phyloP scores from a whole-genome alignment of 1,140 invertebrate genomes.

The Oryctes rhinoceros region DNA sequence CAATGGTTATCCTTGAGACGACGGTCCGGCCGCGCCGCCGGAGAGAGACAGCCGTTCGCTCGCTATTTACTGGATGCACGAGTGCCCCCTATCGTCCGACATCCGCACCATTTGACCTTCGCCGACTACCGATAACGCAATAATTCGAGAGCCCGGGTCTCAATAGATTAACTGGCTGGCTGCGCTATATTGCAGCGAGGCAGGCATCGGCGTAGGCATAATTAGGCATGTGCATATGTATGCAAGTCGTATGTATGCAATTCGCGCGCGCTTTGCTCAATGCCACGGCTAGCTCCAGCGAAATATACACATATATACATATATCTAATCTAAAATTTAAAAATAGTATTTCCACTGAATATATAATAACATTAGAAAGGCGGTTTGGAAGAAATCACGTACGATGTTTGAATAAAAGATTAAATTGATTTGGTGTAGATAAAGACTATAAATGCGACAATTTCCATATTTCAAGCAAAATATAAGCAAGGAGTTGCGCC shows the following conservation, averaged over 20 bases:
- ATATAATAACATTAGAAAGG: no score
- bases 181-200: not conserved
- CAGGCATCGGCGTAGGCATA: not conserved
- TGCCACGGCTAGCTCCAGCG: not conserved
- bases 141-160: conserved; percentile 5
- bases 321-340: not conserved
- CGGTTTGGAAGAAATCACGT: no score
- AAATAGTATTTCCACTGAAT: no score
- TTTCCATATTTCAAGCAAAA: no score
- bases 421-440: no score
- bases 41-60: conserved; percentile 1
- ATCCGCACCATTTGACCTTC: conserved; percentile 23
- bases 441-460: no score
- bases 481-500: no score
- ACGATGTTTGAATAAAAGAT: no score
- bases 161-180: conserved; percentile 10
- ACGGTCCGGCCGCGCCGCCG: conserved; percentile 1
- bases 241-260: not conserved
- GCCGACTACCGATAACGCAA: conserved; percentile 28
- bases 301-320: not conserved
- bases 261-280: not conserved
- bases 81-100: conserved; percentile 28
- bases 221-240: conserved; percentile 17
- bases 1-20: conserved; percentile 33
- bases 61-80: conserved; percentile 15